A percentile compares a stretch with the other conserved stretches of the same genome.
phyloP scores from a whole-genome alignment of 1,140 invertebrate genomes.

The Saccostrea cuccullata region DNA sequence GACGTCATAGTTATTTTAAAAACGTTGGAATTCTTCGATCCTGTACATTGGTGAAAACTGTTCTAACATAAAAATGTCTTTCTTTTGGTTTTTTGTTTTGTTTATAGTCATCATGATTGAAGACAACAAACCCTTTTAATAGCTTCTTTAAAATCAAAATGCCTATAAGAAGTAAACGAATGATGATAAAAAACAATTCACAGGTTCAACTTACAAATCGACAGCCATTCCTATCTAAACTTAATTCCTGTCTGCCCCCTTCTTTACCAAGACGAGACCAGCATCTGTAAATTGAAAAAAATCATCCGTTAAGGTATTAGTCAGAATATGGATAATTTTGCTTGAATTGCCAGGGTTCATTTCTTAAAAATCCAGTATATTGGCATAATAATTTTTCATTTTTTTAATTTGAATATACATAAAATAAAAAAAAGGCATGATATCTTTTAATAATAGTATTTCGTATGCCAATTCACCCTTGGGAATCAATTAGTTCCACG shows the following conservation, averaged over 20 bases:
- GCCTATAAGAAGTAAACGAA: background rate
- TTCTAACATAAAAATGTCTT: no score
- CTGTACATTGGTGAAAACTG: no score
- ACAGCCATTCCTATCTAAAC: constrained; percentile 4
- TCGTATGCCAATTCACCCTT: constrained; percentile 53
- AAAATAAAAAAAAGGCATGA: background rate
- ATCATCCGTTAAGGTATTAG: background rate
- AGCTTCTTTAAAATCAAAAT: no score
- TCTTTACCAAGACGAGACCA: constrained; percentile 1
- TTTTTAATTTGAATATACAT: background rate
- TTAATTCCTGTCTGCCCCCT: constrained; percentile 7
- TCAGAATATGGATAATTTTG: no score
- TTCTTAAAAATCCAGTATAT: no score
- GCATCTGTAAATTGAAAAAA: background rate
- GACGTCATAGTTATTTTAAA: no score
- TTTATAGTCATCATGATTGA: no score
- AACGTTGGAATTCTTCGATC: no score
- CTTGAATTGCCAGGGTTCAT: no score
- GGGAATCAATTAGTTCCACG: constrained; percentile 62
- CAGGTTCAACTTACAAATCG: background rate
- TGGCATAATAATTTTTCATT: background rate
- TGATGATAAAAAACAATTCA: background rate
- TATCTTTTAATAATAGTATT: background rate
- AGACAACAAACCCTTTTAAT: no score
- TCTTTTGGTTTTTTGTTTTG: no score